A percentile compares a stretch with the other conserved stretches of the same genome.
Evolutionary conservation across 2,888 invertebrate species (phyloP).

Genomic region (Hydroisotoma schaefferi): DNA sequence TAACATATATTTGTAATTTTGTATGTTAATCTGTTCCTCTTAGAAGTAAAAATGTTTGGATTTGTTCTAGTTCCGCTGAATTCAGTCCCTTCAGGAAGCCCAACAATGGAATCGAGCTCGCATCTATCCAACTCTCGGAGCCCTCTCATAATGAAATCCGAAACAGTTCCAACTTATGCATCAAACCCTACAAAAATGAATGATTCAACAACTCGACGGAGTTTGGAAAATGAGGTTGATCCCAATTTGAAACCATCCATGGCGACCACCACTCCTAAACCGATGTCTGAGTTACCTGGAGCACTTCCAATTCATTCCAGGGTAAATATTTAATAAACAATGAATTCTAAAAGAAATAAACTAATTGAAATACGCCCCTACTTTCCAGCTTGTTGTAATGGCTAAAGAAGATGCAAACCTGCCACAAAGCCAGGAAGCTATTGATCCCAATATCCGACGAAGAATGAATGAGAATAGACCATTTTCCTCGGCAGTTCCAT

Average conservation of each 20-base stretch:
- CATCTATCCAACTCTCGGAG: neutral
- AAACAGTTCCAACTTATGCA: neutral
- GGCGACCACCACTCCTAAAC: slow-evolving; percentile 41
- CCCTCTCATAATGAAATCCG: slow-evolving; percentile 6
- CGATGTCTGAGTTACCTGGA: slow-evolving; percentile 47
- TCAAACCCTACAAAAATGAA: no score
- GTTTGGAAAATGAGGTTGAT: neutral
- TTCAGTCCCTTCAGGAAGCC: neutral
- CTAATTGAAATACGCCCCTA: slow-evolving; percentile 4
- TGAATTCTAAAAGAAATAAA: neutral
- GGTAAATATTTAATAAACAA: slow-evolving; percentile 26
- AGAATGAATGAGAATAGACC: slow-evolving; percentile 44
- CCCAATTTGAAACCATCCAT: slow-evolving; percentile 22
- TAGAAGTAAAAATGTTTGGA: no score
- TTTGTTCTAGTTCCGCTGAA: no score
- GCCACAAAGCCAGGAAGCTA: slow-evolving; percentile 35
- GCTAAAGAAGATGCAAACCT: slow-evolving; percentile 46
- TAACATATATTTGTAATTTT: no score
- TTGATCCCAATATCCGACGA: slow-evolving; percentile 42
- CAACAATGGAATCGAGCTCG: neutral
- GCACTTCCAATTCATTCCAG: slow-evolving; percentile 49
- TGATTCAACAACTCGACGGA: neutral
- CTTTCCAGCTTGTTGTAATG: slow-evolving; percentile 46
- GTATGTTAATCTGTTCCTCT: no score
- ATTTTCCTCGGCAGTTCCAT: slow-evolving; percentile 37